phyloP scores from a whole-genome alignment of 2,888 invertebrate species.

The Pachycephus smyrnensis region DNA sequence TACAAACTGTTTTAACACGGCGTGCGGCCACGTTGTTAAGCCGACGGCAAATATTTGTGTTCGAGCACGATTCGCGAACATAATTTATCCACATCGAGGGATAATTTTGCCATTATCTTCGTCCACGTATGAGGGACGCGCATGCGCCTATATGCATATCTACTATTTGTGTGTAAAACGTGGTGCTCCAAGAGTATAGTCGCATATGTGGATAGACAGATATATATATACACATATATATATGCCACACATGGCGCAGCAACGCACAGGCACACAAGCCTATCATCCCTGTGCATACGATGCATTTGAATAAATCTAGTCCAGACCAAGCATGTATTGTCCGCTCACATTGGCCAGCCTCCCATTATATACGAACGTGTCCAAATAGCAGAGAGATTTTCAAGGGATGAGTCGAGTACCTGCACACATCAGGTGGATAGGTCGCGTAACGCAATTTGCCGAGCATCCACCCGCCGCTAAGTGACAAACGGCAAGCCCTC shows the following conservation, averaged over 20 bases:
- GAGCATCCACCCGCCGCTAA: too few relatives aligned
- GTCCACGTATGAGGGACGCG: neutral
- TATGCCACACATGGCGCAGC: neutral
- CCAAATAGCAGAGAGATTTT: conserved; percentile 24
- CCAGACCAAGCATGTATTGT: conserved; percentile 25
- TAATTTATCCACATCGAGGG: conserved; percentile 45
- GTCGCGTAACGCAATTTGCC: too few relatives aligned
- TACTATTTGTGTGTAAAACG: too few relatives aligned
- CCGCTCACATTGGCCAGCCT: conserved; percentile 4
- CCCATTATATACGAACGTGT: conserved; percentile 24
- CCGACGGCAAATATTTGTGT: conserved; percentile 36
- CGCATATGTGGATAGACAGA: neutral
- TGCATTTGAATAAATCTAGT: conserved; percentile 31
- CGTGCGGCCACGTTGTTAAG: conserved; percentile 29
- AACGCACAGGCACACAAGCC: too few relatives aligned
- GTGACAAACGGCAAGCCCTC: conserved; percentile 4
- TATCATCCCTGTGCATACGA: neutral
- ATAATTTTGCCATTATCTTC: conserved; percentile 37
- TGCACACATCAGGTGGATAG: neutral
- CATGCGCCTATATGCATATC: neutral
- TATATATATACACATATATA: too few relatives aligned
- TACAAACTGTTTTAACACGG: too few relatives aligned
- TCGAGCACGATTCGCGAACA: conserved; percentile 29
- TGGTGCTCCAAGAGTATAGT: too few relatives aligned
- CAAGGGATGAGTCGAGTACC: neutral